Percentiles rank a stretch among this genome's conserved stretches.
These are phyloP conservation scores for Poecilia wingei DNA, from an alignment of 2,797 vertebrate genomes.

Conservation along the genomic window DNA sequence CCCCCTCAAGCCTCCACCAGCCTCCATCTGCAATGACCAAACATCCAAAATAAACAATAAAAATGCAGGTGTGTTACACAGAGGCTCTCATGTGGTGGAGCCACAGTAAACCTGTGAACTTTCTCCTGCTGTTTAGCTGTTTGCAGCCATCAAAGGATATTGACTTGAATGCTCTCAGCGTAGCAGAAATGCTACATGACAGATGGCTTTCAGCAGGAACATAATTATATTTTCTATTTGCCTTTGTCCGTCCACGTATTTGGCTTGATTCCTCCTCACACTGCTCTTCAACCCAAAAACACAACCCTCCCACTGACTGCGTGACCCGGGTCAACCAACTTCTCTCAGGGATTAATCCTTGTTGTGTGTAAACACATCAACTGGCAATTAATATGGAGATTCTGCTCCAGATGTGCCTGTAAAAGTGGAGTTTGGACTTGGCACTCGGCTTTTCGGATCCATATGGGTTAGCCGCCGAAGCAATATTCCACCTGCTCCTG, in stretches of 20 bases:
- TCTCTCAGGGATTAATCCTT: constrained; percentile 67
- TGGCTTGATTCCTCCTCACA: constrained; percentile 28
- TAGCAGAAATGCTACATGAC: constrained; percentile 32
- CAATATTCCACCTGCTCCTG: constrained; percentile 75
- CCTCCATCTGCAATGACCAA: constrained; percentile 26
- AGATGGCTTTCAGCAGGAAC: constrained; percentile 51
- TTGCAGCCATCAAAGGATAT: constrained; percentile 27
- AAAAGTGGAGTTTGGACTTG: constrained; percentile 73
- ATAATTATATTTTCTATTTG: constrained; percentile 30
- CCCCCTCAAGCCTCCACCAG: neutral
- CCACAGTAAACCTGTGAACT: constrained; percentile 38
- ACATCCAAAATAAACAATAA: constrained; percentile 48
- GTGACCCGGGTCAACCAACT: constrained; percentile 60
- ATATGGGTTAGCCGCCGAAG: constrained; percentile 67
- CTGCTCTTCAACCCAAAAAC: constrained; percentile 32
- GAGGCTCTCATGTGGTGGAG: constrained; percentile 32
- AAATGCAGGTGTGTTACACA: constrained; percentile 56
- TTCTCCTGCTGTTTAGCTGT: constrained; percentile 16
- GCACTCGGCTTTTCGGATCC: constrained; percentile 62
- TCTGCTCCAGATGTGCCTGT: constrained; percentile 77
- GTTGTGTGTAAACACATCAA: constrained; percentile 78
- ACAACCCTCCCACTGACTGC: constrained; percentile 43
- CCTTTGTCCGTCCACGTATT: constrained; percentile 45
- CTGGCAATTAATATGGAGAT: constrained; percentile 77
- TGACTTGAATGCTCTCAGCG: constrained; percentile 35